Percentiles rank a stretch among this genome's conserved stretches.
These are phyloP conservation scores for Synchiropus splendidus DNA, from an alignment of 2,113 vertebrate genomes.

Conservation along the genomic window DNA sequence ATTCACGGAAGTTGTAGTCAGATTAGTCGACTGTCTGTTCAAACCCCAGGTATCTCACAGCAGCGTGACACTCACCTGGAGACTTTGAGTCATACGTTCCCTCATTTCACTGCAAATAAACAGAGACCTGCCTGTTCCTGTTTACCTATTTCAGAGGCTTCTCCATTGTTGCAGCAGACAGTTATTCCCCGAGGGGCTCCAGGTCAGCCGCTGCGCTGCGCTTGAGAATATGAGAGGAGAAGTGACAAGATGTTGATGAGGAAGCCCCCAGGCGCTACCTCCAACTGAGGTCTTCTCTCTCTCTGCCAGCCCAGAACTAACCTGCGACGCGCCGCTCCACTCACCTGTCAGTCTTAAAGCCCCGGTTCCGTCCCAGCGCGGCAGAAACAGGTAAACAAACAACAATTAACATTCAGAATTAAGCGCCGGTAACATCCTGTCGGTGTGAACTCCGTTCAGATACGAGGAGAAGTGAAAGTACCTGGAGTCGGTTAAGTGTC, in stretches of 20 bases:
- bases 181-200: slow-evolving; percentile 1
- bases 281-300: slow-evolving; percentile 27
- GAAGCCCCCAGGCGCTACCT: slow-evolving; percentile 36
- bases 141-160: slow-evolving; percentile 8
- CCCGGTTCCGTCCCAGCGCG: slow-evolving; percentile 9
- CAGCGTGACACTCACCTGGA: too few relatives aligned
- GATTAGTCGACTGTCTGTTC: too few relatives aligned
- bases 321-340: slow-evolving; percentile 20
- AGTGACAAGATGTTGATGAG: slow-evolving; percentile 56
- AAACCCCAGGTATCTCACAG: too few relatives aligned
- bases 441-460: too few relatives aligned
- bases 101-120: slow-evolving; percentile 11
- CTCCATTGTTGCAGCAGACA: slow-evolving; percentile 30
- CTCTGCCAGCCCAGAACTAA: slow-evolving; percentile 45
- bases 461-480: slow-evolving; percentile 5
- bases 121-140: slow-evolving; percentile 8
- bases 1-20: too few relatives aligned
- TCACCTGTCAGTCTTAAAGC: slow-evolving; percentile 37
- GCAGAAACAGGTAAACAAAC: slow-evolving; percentile 5
- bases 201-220: slow-evolving; percentile 29
- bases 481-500: slow-evolving; percentile 3
- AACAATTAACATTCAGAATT: slow-evolving; percentile 15
- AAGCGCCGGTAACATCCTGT: too few relatives aligned
- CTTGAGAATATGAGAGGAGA: slow-evolving; percentile 32
- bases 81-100: neutral